Evolutionary conservation across 2,797 vertebrate species (phyloP), one percentile per base, ranked within the genome.

Genomic region (Paguma larvata): DNA sequence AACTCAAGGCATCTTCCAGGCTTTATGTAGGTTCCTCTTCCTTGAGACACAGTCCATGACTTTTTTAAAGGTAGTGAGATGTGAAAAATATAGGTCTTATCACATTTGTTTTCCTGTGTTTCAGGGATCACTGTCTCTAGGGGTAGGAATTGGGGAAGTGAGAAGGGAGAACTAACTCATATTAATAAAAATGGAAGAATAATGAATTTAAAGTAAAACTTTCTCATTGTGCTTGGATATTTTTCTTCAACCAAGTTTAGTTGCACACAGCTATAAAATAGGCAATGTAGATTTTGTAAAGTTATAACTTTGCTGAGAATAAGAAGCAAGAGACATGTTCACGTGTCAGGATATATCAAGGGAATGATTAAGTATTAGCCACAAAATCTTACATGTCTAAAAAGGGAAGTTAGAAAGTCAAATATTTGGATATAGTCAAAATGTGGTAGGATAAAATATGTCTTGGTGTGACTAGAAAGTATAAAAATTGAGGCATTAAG

Each of bases 181-280:
- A 23, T 88, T 70, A 80, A 93, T 21, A 88, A 88, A 85, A 85
- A 63, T 18, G 23, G 6, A 73, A 89, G 19, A 72, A 53, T 25
- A 93, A 32, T 48, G 44, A 78, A 48, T 63, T 88, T 77, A 30
- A 85, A 94, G 3, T 75, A 1, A 70, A 48, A 75, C 5, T 90
- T 2, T 34, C 16, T 84, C 34, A 75, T 32, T 27, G 5, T 67
- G 10, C 14, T 84, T 30, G 4, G 0, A 38, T 80, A 80, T 51
- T 89, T 93, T 59, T 87, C 4, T 75, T 16, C 46, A 90, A 18
- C 16, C 23, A 67, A 59, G 6, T 86, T 96, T 62, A 72, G 32
- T 67, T 78, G 8, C 5, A 87, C n/a, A 77, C 27, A 92, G 7
- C 44, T 70, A 48, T 86, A 73, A 72, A 86, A n/a, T 2, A 38